Base-by-base conservation (phyloP, 2,113 vertebrate genomes). In the Caretta caretta region DNA sequence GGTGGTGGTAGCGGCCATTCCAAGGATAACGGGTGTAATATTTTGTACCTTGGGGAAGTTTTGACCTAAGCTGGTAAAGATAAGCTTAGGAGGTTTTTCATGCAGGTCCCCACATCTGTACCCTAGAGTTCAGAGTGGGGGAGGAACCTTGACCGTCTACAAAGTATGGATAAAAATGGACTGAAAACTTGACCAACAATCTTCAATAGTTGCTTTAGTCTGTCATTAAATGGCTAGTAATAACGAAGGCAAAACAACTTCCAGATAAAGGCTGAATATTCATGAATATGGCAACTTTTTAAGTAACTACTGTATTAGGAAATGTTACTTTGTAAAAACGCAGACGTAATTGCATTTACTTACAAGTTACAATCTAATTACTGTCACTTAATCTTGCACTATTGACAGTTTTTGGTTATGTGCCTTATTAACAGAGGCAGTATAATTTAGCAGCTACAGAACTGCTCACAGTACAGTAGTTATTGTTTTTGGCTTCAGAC, bases 281-380 rank as follows among this genome's bases (percentile, higher is more conserved):
- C 54, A 83, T 10, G 1, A 93, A 83, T n/a, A 94, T 86, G 57
- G 91, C 16, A 91, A 86, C 76, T 93, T 94, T 96, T 87, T 88
- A 95, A 56, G 54, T 27, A 86, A 91, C 16, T 50, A 48, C 11
- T 93, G 42, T 53, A 25, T 89, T 96, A 96, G 81, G 92, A 96
- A 97, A 91, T 88, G 3, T 38, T 91, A 72, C 8, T 42, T 69
- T 89, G 95, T 86, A 89, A 93, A 97, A 96, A 95, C 72, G 75
- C 22, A 78, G 53, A n/a, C 59, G 1, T 90, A 95, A 93, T 97
- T 97, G 53, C n/a, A 91, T 94, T 97, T 97, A 90, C 83, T 94
- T 90, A 96, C 29, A 96, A 95, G 87, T 88, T 87, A 10, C 4
- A 96, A 11, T 94, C 84, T 95, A 97, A 96, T 97, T 96, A 93